phyloP scores from a whole-genome alignment of 2,888 invertebrate species.

The Orthosia gothica region DNA sequence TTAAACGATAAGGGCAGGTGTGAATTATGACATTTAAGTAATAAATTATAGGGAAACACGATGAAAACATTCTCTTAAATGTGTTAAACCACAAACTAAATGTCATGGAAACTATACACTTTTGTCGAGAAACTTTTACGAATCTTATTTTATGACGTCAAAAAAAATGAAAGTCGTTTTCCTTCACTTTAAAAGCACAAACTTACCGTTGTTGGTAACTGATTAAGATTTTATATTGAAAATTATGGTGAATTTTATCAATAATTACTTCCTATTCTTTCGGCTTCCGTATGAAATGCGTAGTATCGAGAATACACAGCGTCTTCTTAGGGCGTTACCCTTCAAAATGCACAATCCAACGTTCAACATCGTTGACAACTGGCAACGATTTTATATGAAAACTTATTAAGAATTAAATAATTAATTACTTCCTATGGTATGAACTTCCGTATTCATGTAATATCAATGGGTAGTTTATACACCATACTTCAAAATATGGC shows the following conservation, averaged over 20 bases:
- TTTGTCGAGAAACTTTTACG: constrained; percentile 42
- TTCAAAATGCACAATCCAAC: constrained; percentile 57
- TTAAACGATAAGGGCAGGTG: background rate
- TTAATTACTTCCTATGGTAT: constrained; percentile 65
- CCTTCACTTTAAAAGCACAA: constrained; percentile 68
- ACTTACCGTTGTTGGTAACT: constrained; percentile 40
- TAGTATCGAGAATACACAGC: background rate
- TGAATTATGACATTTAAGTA: constrained; percentile 26
- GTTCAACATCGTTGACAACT: constrained; percentile 39
- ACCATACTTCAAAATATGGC: constrained; percentile 19
- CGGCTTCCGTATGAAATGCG: constrained; percentile 64
- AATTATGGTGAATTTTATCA: constrained; percentile 51
- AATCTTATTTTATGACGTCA: constrained; percentile 53
- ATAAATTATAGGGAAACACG: constrained; percentile 19
- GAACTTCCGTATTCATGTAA: constrained; percentile 66
- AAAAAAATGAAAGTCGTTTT: constrained; percentile 72
- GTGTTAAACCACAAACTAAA: constrained; percentile 24
- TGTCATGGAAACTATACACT: constrained; percentile 53
- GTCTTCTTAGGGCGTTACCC: constrained; percentile 65
- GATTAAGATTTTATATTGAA: constrained; percentile 48
- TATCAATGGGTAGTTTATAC: constrained; percentile 38
- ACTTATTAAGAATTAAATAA: constrained; percentile 47
- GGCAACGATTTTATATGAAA: constrained; percentile 39
- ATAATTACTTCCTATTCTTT: constrained; percentile 66
- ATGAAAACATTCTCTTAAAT: constrained; percentile 22